phyloP scores from a whole-genome alignment of 2,888 invertebrate genomes.

The Drosophila mettleri region DNA sequence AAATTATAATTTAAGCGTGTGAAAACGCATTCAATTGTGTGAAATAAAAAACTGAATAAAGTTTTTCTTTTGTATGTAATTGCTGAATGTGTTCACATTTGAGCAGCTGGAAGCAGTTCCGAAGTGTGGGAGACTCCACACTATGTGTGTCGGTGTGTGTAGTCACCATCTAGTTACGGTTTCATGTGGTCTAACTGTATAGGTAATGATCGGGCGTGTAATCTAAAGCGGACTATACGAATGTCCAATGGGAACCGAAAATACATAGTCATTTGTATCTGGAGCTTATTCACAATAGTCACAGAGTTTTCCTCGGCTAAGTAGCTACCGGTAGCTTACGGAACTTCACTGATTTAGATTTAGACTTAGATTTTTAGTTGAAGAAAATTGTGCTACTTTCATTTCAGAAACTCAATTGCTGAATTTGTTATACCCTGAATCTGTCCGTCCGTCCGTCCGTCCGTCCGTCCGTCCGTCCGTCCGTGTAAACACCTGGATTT shows the following conservation, averaged over 20 bases:
- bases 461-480: too few relatives aligned
- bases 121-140: constrained; percentile 31
- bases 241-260: constrained; percentile 48
- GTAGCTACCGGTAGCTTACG: constrained; percentile 3
- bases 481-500: too few relatives aligned
- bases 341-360: constrained; percentile 25
- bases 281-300: constrained; percentile 22
- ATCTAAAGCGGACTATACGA: constrained; percentile 41
- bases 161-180: constrained; percentile 33
- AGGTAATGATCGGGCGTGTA: constrained; percentile 57
- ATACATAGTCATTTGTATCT: constrained; percentile 35
- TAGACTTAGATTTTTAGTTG: background rate
- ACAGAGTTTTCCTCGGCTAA: background rate
- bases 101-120: constrained; percentile 33
- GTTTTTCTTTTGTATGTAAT: constrained; percentile 57
- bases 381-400: constrained; percentile 4
- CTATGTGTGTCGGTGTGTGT: constrained; percentile 19
- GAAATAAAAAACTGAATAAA: constrained; percentile 64
- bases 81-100: constrained; percentile 69
- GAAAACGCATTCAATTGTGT: constrained; percentile 82
- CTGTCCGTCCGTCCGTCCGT: too few relatives aligned
- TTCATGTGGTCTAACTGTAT: constrained; percentile 66
- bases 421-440: too few relatives aligned
- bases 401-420: background rate
- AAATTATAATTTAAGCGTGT: constrained; percentile 80